Evolutionary conservation across 2,113 vertebrate genomes (phyloP).

Genomic region (Phylloscopus whistleri): DNA sequence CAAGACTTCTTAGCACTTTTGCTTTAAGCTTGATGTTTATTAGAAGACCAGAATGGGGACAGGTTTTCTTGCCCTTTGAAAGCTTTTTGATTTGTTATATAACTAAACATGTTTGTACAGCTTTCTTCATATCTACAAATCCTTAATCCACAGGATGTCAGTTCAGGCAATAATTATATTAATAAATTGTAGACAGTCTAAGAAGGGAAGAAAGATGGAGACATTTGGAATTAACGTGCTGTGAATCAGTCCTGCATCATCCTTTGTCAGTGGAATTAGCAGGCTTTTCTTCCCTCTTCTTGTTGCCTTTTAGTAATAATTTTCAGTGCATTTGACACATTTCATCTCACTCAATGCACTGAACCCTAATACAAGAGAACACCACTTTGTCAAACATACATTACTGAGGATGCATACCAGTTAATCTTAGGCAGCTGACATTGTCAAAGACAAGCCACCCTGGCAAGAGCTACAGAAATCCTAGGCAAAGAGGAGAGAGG

Average conservation of each 20-base stretch:
- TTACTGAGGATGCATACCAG: slow-evolving; percentile 60
- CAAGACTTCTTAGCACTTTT: not conserved
- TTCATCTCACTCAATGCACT: slow-evolving; percentile 70
- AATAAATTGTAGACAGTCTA: slow-evolving; percentile 64
- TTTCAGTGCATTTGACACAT: slow-evolving; percentile 68
- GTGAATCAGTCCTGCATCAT: slow-evolving; percentile 60
- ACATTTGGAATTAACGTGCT: slow-evolving; percentile 62
- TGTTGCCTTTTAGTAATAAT: slow-evolving; percentile 68
- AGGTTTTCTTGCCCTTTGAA: slow-evolving; percentile 30
- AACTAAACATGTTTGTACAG: slow-evolving; percentile 60
- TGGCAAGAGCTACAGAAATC: not conserved
- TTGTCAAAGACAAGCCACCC: not conserved
- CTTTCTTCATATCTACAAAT: slow-evolving; percentile 47
- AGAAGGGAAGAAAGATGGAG: slow-evolving; percentile 55
- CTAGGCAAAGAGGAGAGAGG: not conserved
- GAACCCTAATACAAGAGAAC: slow-evolving; percentile 65
- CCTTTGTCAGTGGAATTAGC: slow-evolving; percentile 58
- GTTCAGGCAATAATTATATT: slow-evolving; percentile 66
- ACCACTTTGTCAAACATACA: slow-evolving; percentile 53
- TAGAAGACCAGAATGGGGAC: slow-evolving; percentile 29
- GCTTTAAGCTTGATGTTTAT: slow-evolving; percentile 43
- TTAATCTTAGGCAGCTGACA: slow-evolving; percentile 58
- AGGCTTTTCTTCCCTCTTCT: not conserved
- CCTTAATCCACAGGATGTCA: slow-evolving; percentile 66
- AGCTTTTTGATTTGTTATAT: slow-evolving; percentile 61